Percentiles rank a stretch among this genome's conserved stretches.
Evolutionary conservation across 2,888 invertebrate species (phyloP).

Genomic region (Cyclophora albipunctata): DNA sequence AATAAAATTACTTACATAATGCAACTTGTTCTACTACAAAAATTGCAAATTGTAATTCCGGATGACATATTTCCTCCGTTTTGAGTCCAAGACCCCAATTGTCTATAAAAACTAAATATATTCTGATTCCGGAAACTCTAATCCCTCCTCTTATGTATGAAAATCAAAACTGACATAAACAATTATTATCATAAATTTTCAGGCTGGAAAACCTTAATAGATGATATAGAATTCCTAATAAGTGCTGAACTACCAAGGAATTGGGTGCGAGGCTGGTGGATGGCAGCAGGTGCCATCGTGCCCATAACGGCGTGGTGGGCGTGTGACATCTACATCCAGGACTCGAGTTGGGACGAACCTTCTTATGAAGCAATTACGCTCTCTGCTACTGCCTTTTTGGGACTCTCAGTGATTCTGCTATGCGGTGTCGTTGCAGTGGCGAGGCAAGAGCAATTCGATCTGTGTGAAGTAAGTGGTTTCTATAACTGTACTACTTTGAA

Average conservation of each 20-base stretch:
- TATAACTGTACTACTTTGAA: too few species aligned
- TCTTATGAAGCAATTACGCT: constrained; percentile 34
- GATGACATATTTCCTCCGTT: too few species aligned
- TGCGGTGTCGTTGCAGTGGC: constrained; percentile 36
- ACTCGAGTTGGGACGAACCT: constrained; percentile 28
- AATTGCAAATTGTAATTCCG: too few species aligned
- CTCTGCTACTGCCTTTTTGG: constrained; percentile 17
- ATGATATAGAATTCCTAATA: constrained; percentile 55
- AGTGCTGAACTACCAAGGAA: constrained; percentile 29
- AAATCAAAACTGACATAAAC: too few species aligned
- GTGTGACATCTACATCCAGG: constrained; percentile 15
- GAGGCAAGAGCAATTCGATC: constrained; percentile 54
- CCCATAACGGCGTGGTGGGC: constrained; percentile 47
- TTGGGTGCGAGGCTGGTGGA: constrained; percentile 54
- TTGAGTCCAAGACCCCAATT: too few species aligned
- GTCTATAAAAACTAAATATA: too few species aligned
- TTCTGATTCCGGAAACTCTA: too few species aligned
- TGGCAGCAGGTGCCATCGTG: constrained; percentile 31
- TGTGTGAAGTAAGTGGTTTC: constrained; percentile 29
- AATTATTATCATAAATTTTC: not conserved
- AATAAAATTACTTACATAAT: too few species aligned
- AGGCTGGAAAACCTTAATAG: constrained; percentile 51
- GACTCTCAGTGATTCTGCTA: constrained; percentile 24
- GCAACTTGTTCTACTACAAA: too few species aligned
- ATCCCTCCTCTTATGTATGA: too few species aligned